Conservation (phyloP, 2,888 invertebrate genomes). For the Caenorhabditis japonica region DNA sequence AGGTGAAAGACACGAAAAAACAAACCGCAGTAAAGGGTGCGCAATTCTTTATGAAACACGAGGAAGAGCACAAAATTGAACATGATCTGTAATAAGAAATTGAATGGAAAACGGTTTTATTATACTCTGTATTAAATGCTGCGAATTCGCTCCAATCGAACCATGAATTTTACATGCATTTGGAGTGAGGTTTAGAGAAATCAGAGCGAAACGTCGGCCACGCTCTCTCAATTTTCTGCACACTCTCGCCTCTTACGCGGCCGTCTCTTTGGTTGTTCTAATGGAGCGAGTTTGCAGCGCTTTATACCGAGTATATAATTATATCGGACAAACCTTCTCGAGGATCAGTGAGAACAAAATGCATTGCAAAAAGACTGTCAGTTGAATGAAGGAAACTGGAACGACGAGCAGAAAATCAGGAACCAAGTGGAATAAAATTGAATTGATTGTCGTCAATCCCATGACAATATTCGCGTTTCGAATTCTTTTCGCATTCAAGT, state of each 20-base stretch:
- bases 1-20: conserved; percentile 16
- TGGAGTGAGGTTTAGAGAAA: too few species aligned
- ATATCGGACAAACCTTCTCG: too few species aligned
- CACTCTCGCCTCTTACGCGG: too few species aligned
- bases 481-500: conserved; percentile 1
- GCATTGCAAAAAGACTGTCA: conserved; percentile 8
- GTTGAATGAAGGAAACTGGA: not conserved
- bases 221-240: too few species aligned
- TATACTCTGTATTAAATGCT: too few species aligned
- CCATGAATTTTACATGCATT: too few species aligned
- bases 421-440: conserved; percentile 23
- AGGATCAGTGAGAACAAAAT: conserved; percentile 21
- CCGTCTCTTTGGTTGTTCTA: too few species aligned
- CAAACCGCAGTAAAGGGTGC: conserved; percentile 1
- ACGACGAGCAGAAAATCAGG: conserved; percentile 19
- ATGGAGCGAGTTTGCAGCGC: too few species aligned
- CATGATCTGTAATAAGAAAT: conserved; percentile 7
- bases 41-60: conserved; percentile 23
- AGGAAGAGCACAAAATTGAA: conserved; percentile 27
- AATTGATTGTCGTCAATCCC: conserved; percentile 22
- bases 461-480: conserved; percentile 11
- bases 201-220: too few species aligned
- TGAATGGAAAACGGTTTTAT: not conserved
- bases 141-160: too few species aligned
- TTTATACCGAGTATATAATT: too few species aligned